Evolutionary conservation across 2,113 vertebrate genomes (phyloP), one percentile per base, ranked within the genome.

Genomic region (Bothrops jararaca): DNA sequence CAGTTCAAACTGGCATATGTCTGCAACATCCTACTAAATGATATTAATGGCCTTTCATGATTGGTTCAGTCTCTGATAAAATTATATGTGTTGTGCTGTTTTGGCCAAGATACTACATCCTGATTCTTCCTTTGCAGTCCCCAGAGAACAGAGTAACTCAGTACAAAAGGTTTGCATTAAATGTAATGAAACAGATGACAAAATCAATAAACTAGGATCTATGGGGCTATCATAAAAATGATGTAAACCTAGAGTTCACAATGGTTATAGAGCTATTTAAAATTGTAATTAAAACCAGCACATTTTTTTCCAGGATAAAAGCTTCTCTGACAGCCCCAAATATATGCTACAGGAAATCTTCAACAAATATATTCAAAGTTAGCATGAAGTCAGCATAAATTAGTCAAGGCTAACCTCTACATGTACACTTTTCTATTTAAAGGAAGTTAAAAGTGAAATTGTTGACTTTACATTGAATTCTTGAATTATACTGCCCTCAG

Each of bases 271-370:
- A 97, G 97, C 97, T 97, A 97, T 98, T 98, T 97, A 96, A 97
- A 97, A 97, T 96, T 96, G 97, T 98, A 98, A 98, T 98, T 98
- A 98, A 98, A 98, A 98, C 96, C 97, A 97, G 96, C 52, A 92
- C 97, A 93, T 97, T 96, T 96, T 97, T 74, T 95, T 85, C 20
- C 93, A 96, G 95, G 97, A 97, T 98, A 97, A 98, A 98, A 98
- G 97, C 96, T 97, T 96, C 95, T 96, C 94, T 97, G 97, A 97
- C 97, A 97, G 96, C 97, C 95, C 92, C 29, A 97, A 97, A 97
- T 97, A 96, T 97, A 97, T 95, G 94, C 95, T 97, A 95, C 96
- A 97, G 97, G 97, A 97, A 97, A 97, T 97, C 96, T 97, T 97
- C 97, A 97, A 97, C 97, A 97, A 98, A 98, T 96, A 96, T 89